Evolutionary conservation across 2,113 vertebrate genomes (phyloP), one percentile per base, ranked within the genome.

Genomic region (Gobius niger): DNA sequence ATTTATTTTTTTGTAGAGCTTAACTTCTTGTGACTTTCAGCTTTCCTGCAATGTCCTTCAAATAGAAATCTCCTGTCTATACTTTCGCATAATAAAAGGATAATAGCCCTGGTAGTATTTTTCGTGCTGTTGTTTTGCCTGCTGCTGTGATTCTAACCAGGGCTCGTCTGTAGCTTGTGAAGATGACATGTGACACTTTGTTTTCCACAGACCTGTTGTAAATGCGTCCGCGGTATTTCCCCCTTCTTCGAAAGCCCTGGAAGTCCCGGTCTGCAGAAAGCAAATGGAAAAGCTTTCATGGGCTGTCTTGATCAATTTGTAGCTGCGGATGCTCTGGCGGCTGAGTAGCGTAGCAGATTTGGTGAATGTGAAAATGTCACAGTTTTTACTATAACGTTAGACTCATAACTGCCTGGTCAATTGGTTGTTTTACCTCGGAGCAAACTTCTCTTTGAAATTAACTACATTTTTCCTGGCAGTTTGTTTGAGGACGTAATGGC

Each of bases 291-390:
- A 16, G 4, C 19, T 19, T 56, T 66, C 16, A 72, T 8, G 44
- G 41, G 47, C 50, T 69, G 57, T 63, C 42, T 52, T 42, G 42
- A 67, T 76, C 47, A 24, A 49, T 74, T 61, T 54, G 52, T 54
- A 54, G 52, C 18, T 24, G 52, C 52, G 12, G 52, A 24, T 50
- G 62, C 44, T 60, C 61, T 63, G 2, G 14, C 13, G 7, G 42
- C 51, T 56, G 62, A 70, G 47, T 60, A 44, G 62, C 2, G 2
- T 57, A n/a, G 57, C 47, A 46, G 49, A 64, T 50, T 71, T 63
- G 67, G n/a, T 63, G 56, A 63, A 42, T 40, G 12, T 73, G 46
- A 64, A 65, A 72, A 72, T 69, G 61, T 65, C 52, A 64, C 24
- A 18, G 51, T 54, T 42, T 67, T 61, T 47, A 62, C 2, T 63